Base-by-base conservation (phyloP, 2,888 invertebrate genomes). In the Mythimna impura region DNA sequence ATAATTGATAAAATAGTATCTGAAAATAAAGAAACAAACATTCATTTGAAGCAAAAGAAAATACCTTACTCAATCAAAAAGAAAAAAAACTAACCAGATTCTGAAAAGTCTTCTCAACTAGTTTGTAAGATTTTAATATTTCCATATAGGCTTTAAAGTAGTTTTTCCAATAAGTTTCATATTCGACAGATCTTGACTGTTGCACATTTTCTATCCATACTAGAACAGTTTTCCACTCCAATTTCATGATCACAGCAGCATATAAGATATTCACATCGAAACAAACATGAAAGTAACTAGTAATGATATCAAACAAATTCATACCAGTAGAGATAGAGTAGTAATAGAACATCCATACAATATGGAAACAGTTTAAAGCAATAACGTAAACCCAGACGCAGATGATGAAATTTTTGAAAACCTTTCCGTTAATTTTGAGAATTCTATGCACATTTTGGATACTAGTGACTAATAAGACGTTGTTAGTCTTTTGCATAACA, bases 1-100 rank as follows among this genome's bases (percentile, higher is more conserved):
- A 76, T 5, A 75, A 3, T 30, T 76, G 52, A 36, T 70, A 75
- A 75, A 75, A 75, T 25, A 75, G 34, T 58, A 76, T 70, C 75
- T 76, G 62, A 76, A 70, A 73, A 71, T 12, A 62, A 34, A 20
- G 12, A 62, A 50, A 0, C 25, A n/a, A 47, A 36, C 14, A 54
- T 36, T 22, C 8, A n/a, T 20, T 12, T 8, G 3, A 12, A 62
- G 1, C n/a, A 50, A 71, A 47, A 3, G 0, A 14, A 3, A 22
- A 12, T 52, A 36, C 47, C 17, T 0, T 25, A 10, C 3, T 17
- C 14, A 22, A 50, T n/a, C 3, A 20, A 50, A 52, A 0, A n/a
- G n/a, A n/a, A 43, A 52, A 34, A 10, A 22, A 22, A 1, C 62
- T 40, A 14, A 75, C 75, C 75, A 30, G 43, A 43, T 58, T 52